Evolutionary conservation across 92 coral and sea anemone genomes (phyloP).

Genomic region (Porites evermanni): DNA sequence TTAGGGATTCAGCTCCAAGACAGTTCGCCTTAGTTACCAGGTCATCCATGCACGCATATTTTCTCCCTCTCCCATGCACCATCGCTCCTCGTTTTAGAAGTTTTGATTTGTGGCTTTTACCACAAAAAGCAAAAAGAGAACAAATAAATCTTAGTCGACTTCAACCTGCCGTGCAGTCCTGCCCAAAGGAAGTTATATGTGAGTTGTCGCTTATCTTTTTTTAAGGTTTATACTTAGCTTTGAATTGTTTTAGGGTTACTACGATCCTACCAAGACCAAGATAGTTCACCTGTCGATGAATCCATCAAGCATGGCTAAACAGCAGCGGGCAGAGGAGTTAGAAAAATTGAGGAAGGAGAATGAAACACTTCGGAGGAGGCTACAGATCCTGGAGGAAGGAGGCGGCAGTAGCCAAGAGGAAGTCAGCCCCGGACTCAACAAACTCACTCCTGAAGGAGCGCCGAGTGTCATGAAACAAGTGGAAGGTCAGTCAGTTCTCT

Average conservation of each 20-base stretch:
- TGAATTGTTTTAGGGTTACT: conserved; percentile 79
- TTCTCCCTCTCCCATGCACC: no score
- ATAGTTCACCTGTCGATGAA: conserved; percentile 96
- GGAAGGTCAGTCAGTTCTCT: conserved; percentile 66
- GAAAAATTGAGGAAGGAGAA: conserved; percentile 84
- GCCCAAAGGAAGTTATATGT: neutral
- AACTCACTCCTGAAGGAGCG: conserved; percentile 63
- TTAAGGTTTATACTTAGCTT: neutral
- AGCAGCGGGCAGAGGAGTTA: conserved; percentile 83
- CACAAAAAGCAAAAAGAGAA: no score
- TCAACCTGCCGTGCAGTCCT: neutral
- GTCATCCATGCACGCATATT: no score
- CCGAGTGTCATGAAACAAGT: conserved; percentile 83
- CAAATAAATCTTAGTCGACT: no score
- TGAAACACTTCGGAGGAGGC: conserved; percentile 69
- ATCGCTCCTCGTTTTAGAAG: no score
- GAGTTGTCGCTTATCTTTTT: neutral
- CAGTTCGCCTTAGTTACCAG: no score
- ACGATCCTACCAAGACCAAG: conserved; percentile 90
- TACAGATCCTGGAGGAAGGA: conserved; percentile 80
- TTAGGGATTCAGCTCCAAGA: no score
- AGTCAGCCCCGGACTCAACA: conserved; percentile 40
- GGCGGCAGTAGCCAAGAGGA: conserved; percentile 38
- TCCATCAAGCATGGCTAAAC: conserved; percentile 80
- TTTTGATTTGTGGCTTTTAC: no score